These are phyloP conservation scores for Amphiprion ocellaris DNA, from an alignment of 2,113 vertebrate genomes.

Conservation along the genomic window DNA sequence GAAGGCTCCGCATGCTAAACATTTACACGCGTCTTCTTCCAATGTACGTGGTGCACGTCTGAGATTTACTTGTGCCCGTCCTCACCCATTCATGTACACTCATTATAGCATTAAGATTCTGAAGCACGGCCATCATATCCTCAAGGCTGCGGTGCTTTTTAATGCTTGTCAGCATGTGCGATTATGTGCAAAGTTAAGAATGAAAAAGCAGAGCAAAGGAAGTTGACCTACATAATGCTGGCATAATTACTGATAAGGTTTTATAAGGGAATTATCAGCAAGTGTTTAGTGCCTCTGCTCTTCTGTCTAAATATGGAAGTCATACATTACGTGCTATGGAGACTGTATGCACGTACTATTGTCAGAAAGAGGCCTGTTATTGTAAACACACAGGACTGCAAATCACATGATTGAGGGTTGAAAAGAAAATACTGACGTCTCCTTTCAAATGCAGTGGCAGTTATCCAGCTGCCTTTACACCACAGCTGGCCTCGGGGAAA, in stretches of 20 bases:
- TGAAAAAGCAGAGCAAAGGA: neutral
- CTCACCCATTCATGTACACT: neutral
- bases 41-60: neutral
- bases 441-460: constrained; percentile 13
- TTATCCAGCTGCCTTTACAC: constrained; percentile 33
- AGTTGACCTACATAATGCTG: neutral
- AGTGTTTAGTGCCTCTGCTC: neutral
- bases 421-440: constrained; percentile 15
- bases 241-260: neutral
- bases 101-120: neutral
- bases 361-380: neutral
- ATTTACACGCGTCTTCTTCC: neutral
- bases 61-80: neutral
- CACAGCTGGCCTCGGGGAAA: constrained; percentile 34
- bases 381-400: constrained; percentile 30
- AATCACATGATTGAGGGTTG: constrained; percentile 35
- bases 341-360: neutral
- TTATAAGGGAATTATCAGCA: neutral
- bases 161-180: neutral
- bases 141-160: neutral
- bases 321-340: neutral
- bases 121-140: neutral
- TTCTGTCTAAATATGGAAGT: neutral
- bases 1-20: constrained; percentile 15
- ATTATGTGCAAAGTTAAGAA: constrained; percentile 3